These are phyloP conservation scores for Cairina moschata DNA, from an alignment of 2,113 vertebrate species.

Conservation along the genomic window DNA sequence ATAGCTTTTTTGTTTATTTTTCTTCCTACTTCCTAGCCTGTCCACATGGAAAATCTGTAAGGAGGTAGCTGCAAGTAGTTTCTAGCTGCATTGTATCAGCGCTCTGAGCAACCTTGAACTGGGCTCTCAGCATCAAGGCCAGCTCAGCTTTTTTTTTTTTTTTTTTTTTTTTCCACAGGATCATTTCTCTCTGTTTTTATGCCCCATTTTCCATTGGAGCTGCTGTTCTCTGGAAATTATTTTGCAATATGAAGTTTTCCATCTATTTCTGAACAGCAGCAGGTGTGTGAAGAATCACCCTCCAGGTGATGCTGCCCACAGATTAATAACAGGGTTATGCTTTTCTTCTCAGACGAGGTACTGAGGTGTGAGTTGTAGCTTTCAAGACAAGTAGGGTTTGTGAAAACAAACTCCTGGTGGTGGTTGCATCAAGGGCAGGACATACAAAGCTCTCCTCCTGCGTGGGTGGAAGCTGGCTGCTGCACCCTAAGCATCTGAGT, in stretches of 20 bases:
- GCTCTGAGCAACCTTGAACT: no score
- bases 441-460: slow-evolving; percentile 10
- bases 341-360: slow-evolving; percentile 22
- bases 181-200: neutral
- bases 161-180: neutral
- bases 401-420: slow-evolving; percentile 45
- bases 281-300: slow-evolving; percentile 28
- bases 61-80: neutral
- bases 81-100: neutral
- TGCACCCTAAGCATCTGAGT: slow-evolving; percentile 31
- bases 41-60: neutral
- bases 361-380: slow-evolving; percentile 33
- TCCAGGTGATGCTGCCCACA: slow-evolving; percentile 45
- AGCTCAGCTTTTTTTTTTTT: neutral
- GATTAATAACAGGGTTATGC: slow-evolving; percentile 27
- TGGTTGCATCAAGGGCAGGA: slow-evolving; percentile 46
- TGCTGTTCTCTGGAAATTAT: neutral
- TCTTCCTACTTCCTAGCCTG: neutral
- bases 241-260: neutral
- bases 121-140: neutral
- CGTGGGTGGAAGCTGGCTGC: neutral
- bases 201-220: neutral
- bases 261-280: neutral
- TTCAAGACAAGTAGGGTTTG: neutral
- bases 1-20: neutral